These are phyloP conservation scores for Ctenomys sociabilis DNA, from an alignment of 2,113 vertebrate species.

Conservation along the genomic window DNA sequence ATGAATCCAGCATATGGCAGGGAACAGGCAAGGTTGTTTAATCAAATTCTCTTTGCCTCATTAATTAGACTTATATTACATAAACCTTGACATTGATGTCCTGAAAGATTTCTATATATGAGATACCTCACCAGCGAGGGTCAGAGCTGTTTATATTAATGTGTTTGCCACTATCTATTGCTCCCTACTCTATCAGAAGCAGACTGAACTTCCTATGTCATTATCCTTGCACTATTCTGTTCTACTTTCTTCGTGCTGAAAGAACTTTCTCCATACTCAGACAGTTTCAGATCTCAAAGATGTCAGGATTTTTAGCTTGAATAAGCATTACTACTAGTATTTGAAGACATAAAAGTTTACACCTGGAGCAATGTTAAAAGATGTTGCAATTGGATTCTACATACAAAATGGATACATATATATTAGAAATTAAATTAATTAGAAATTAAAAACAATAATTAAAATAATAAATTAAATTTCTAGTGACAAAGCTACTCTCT, in stretches of 20 bases:
- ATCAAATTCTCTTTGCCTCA: neutral
- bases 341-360: neutral
- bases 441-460: neutral
- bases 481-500: neutral
- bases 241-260: neutral
- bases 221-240: neutral
- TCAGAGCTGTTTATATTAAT: neutral
- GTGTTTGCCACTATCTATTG: neutral
- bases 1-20: neutral
- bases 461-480: too few species aligned
- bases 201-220: neutral
- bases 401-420: neutral
- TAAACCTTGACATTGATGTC: neutral
- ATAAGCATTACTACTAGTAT: neutral
- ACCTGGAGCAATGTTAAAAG: neutral
- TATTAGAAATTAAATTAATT: neutral
- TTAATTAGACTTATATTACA: neutral
- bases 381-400: neutral
- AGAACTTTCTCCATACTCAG: neutral
- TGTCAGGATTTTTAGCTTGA: neutral
- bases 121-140: neutral
- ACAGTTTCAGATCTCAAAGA: neutral
- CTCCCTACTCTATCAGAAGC: neutral
- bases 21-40: neutral
- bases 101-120: neutral